Evolutionary conservation across 2,113 vertebrate genomes (phyloP), one percentile per base, ranked within the genome.

Genomic region (Ptilonorhynchus violaceus): DNA sequence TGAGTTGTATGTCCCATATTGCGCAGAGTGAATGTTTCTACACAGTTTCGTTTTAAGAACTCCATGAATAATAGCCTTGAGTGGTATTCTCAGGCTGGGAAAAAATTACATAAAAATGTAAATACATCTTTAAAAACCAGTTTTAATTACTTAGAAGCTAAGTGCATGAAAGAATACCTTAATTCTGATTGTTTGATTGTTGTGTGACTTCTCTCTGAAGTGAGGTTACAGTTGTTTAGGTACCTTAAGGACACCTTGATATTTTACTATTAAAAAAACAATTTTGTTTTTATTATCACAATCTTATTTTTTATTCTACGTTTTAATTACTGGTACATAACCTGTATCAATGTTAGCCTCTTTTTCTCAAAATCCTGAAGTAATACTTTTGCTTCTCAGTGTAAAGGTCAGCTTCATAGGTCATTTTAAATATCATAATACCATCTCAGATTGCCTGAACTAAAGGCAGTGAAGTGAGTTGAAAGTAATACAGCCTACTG

Each of bases 111-210:
- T 85, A 53, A 83, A 85, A 91, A 85, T 70, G 41, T 79, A 92
- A 97, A 85, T 89, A 44, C 12, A 9, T 30, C 25, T 93, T 95
- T 30, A 39, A 79, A 87, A 88, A 12, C 0, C 15, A 41, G 17
- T 75, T 85, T 95, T 63, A 89, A 85, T 85, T 95, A 91, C 49
- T 93, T 89, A 76, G 31, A 77, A 83, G 39, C n/a, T 87, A 85
- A 91, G 30, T 85, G 33, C 31, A 79, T 28, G 5, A 52, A 91
- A 67, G 55, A 44, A 56, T 75, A 37, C 23, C 63, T 82, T 89
- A 77, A 88, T 79, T 79, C 41, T 91, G 60, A 44, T 75, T 2
- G 3, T 69, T 39, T 92, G 62, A 56, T 39, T 84, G 59, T 76
- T 90, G 23, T 47, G 39, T 83, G 88, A 74, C 70, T 93, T 93